Evolutionary conservation across 2,113 vertebrate species (phyloP).

Genomic region (Perccottus glenii): DNA sequence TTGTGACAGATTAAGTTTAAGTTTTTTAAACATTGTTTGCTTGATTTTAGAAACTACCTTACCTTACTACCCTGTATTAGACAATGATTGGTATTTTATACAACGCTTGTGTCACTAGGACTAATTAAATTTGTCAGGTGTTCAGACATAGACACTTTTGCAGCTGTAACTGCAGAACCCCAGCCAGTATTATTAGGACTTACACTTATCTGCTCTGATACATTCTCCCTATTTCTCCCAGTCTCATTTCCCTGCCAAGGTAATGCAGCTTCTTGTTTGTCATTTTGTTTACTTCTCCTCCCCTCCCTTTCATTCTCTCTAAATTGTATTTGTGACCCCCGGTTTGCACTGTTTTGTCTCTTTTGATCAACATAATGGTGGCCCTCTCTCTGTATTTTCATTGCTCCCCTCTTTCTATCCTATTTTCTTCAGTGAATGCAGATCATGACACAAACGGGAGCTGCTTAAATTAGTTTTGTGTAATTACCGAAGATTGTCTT

Average conservation of each 20-base stretch:
- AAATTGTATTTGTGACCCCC: constrained; percentile 40
- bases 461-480: constrained; percentile 35
- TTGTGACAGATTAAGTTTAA: too few relatives aligned
- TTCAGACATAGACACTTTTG: too few relatives aligned
- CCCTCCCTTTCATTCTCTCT: constrained; percentile 15
- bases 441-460: constrained; percentile 39
- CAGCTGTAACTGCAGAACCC: too few relatives aligned
- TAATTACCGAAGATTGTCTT: constrained; percentile 45
- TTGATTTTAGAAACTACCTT: too few relatives aligned
- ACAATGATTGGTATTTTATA: too few relatives aligned
- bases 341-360: constrained; percentile 43
- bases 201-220: constrained; percentile 6
- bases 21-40: too few relatives aligned
- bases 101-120: too few relatives aligned
- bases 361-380: constrained; percentile 55
- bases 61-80: too few relatives aligned
- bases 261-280: constrained; percentile 37
- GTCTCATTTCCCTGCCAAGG: constrained; percentile 20
- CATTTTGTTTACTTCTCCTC: constrained; percentile 45
- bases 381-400: constrained; percentile 21
- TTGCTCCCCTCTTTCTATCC: not conserved
- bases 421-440: constrained; percentile 20
- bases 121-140: too few relatives aligned
- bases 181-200: too few relatives aligned
- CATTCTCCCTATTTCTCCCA: not conserved